These are phyloP conservation scores for Gasterosteus nipponicus DNA, from an alignment of 2,113 vertebrate species.

Conservation along the genomic window DNA sequence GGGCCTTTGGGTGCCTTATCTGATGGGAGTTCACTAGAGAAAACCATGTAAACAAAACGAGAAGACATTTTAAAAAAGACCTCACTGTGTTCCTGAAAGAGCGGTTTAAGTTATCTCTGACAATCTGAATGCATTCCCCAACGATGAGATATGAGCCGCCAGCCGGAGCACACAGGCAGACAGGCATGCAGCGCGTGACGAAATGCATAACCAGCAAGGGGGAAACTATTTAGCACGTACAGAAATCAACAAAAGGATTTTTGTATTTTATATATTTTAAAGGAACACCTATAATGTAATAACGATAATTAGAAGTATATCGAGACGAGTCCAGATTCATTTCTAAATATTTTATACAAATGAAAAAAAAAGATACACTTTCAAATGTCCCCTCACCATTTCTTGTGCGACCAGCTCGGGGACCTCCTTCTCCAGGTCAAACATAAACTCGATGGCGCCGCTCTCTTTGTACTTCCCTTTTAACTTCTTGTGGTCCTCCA, in stretches of 20 bases:
- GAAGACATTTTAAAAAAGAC: constrained; percentile 19
- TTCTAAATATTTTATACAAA: not conserved
- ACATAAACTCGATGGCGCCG: constrained; percentile 95
- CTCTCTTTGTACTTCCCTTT: constrained; percentile 97
- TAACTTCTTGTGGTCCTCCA: constrained; percentile 96
- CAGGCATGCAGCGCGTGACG: constrained; percentile 3
- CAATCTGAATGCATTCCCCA: constrained; percentile 50
- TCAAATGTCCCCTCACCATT: constrained; percentile 85
- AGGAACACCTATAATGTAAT: not conserved
- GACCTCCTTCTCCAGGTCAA: constrained; percentile 93
- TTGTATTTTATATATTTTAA: not conserved
- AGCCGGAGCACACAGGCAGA: constrained; percentile 15
- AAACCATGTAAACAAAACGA: constrained; percentile 35
- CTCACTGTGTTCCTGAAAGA: constrained; percentile 44
- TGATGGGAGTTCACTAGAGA: constrained; percentile 6
- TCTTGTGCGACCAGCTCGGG: constrained; percentile 95
- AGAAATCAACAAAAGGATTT: not conserved
- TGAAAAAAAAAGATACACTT: not conserved
- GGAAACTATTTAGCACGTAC: not conserved
- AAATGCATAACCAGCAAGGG: not conserved
- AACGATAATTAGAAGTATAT: not conserved
- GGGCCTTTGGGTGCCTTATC: not conserved
- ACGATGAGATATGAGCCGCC: constrained; percentile 20
- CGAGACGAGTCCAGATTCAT: not conserved
- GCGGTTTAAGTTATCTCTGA: constrained; percentile 24